Evolutionary conservation across 2,113 vertebrate genomes (phyloP).

Genomic region (Bettongia penicillata): DNA sequence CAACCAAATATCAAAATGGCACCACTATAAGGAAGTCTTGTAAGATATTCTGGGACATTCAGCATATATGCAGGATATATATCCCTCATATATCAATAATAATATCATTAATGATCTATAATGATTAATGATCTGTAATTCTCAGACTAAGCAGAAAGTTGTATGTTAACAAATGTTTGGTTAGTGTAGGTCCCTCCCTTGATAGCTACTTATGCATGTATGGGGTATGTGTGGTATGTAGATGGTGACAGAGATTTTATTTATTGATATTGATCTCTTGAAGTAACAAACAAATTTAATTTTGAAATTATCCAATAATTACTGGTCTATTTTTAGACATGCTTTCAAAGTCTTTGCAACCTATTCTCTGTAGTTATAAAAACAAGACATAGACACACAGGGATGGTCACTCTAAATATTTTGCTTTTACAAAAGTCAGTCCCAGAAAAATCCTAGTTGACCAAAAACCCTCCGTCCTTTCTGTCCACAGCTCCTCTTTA

Average conservation of each 20-base stretch:
- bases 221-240: neutral
- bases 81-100: neutral
- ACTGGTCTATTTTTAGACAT: neutral
- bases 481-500: slow-evolving; percentile 52
- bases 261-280: neutral
- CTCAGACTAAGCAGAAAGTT: neutral
- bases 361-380: neutral
- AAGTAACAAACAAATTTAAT: neutral
- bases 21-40: neutral
- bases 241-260: neutral
- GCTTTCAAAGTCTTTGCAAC: neutral
- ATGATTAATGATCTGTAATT: neutral
- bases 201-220: neutral
- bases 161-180: neutral
- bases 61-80: neutral
- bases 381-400: neutral
- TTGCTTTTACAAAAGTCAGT: slow-evolving; percentile 42
- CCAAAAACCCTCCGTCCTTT: slow-evolving; percentile 19
- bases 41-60: neutral
- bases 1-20: neutral
- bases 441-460: slow-evolving; percentile 45
- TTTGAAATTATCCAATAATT: neutral
- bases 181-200: neutral
- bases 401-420: slow-evolving; percentile 36
- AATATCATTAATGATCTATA: neutral